phyloP scores from a whole-genome alignment of 2,113 vertebrate genomes.

The Prietella phreatophila region DNA sequence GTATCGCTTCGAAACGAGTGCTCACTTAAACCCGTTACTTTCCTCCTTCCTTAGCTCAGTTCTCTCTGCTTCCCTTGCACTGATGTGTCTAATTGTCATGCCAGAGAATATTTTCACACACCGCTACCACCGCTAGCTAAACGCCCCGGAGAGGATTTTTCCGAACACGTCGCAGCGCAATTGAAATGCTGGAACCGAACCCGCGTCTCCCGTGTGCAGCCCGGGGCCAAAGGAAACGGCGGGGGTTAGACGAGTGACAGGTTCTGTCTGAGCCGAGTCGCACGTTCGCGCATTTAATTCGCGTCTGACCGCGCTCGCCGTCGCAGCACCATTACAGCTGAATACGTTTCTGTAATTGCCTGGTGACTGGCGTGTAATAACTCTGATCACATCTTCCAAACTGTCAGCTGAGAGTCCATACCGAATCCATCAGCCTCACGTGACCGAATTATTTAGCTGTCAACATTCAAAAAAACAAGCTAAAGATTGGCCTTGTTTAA shows the following conservation, averaged over 20 bases:
- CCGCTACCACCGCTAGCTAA: background rate
- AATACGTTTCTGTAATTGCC: background rate
- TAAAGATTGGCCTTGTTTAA: background rate
- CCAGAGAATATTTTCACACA: background rate
- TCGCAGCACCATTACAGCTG: background rate
- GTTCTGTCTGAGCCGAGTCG: background rate
- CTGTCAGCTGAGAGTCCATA: background rate
- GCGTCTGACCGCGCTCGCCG: background rate
- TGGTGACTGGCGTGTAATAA: background rate
- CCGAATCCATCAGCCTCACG: background rate
- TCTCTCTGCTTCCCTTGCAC: background rate
- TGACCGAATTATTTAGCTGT: background rate
- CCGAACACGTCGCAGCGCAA: background rate
- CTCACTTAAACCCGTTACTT: background rate
- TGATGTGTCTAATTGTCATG: background rate
- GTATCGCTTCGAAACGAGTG: background rate
- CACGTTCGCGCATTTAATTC: conserved; percentile 19
- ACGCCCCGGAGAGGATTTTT: background rate
- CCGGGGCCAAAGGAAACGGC: background rate
- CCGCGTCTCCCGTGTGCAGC: background rate
- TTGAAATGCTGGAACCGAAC: background rate
- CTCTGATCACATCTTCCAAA: background rate
- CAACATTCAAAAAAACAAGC: background rate
- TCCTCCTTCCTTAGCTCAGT: background rate
- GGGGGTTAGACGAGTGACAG: conserved; percentile 12